phyloP scores from a whole-genome alignment of 2,797 vertebrate genomes.

The Eulemur albifrons region DNA sequence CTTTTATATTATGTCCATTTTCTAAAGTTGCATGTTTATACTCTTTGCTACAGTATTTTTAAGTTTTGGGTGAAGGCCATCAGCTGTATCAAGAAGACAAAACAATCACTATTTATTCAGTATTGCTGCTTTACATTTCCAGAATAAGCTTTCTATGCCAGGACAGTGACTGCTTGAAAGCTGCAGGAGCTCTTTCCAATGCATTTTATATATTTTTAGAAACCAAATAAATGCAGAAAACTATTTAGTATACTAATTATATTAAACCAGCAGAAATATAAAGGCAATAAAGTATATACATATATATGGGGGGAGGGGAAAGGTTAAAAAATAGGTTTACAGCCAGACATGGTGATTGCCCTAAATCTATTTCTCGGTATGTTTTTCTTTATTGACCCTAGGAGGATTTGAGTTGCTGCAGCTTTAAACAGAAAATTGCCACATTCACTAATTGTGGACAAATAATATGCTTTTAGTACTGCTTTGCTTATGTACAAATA shows the following conservation, averaged over 20 bases:
- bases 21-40: constrained; percentile 79
- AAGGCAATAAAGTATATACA: constrained; percentile 78
- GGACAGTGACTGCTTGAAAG: constrained; percentile 78
- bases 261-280: constrained; percentile 79
- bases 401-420: constrained; percentile 73
- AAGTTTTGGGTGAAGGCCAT: constrained; percentile 82
- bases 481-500: constrained; percentile 81
- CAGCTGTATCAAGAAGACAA: constrained; percentile 81
- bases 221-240: constrained; percentile 75
- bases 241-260: constrained; percentile 78
- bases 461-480: constrained; percentile 67
- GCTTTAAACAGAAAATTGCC: constrained; percentile 79
- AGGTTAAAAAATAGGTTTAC: constrained; percentile 65
- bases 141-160: constrained; percentile 82
- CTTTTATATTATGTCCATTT: constrained; percentile 78
- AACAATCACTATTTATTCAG: constrained; percentile 87
- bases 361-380: constrained; percentile 1
- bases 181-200: constrained; percentile 77
- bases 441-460: constrained; percentile 78
- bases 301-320: constrained; percentile 62
- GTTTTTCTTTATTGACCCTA: constrained; percentile 49
- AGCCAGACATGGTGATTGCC: constrained; percentile 49
- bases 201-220: constrained; percentile 81
- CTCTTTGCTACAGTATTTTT: constrained; percentile 82
- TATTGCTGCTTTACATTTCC: constrained; percentile 84